Evolutionary conservation across 2,888 invertebrate genomes (phyloP).

Genomic region (Saturnia japonica): DNA sequence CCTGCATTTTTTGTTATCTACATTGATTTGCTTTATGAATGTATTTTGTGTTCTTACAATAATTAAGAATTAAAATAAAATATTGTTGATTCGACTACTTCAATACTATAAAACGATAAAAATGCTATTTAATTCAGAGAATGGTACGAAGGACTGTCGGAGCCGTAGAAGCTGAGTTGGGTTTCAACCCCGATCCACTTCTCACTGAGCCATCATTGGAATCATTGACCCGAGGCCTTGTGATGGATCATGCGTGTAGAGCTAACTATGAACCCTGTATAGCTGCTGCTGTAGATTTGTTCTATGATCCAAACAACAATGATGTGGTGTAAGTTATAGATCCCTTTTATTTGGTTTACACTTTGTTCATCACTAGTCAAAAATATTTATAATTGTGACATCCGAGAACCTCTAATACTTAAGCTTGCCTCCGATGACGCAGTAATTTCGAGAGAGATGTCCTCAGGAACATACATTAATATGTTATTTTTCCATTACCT

Average conservation of each 20-base stretch:
- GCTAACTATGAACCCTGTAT: slow-evolving; percentile 66
- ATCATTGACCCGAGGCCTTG: slow-evolving; percentile 63
- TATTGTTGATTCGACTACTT: not conserved
- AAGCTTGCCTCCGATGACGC: too few species aligned
- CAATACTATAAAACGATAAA: not conserved
- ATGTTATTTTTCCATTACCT: too few species aligned
- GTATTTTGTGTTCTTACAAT: not conserved
- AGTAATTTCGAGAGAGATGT: too few species aligned
- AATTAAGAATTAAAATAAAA: not conserved
- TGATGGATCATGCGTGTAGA: slow-evolving; percentile 74
- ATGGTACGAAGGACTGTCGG: slow-evolving; percentile 61
- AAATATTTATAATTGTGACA: not conserved
- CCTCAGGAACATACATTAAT: too few species aligned
- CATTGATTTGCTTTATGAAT: not conserved
- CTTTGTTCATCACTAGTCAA: not conserved
- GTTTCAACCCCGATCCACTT: slow-evolving; percentile 54
- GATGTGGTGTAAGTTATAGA: slow-evolving; percentile 55
- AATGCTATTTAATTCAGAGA: slow-evolving; percentile 44
- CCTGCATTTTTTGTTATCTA: not conserved
- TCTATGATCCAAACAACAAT: slow-evolving; percentile 55
- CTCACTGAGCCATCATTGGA: slow-evolving; percentile 57
- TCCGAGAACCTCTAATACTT: too few species aligned
- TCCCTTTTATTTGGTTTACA: not conserved
- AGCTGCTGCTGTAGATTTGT: slow-evolving; percentile 71
- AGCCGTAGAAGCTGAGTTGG: slow-evolving; percentile 56